A percentile compares a stretch with the other conserved stretches of the same genome.
These are phyloP conservation scores for Xenopus borealis DNA, from an alignment of 2,113 vertebrate genomes.

Conservation along the genomic window DNA sequence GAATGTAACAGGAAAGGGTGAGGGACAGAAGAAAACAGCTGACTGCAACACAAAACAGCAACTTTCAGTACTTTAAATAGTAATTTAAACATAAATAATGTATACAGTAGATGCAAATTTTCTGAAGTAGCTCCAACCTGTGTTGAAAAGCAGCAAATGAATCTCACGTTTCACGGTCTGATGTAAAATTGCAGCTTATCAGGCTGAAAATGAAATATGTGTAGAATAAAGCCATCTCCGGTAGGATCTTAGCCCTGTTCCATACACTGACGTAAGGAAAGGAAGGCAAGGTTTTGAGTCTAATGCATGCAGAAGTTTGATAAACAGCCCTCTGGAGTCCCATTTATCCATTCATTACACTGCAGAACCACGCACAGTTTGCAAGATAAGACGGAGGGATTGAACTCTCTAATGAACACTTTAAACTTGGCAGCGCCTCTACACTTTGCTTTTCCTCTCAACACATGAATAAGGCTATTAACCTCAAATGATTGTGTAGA, in stretches of 20 bases:
- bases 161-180: too few relatives aligned
- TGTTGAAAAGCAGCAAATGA: too few relatives aligned
- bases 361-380: background rate
- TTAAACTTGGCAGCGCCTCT: conserved; percentile 11
- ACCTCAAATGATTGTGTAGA: conserved; percentile 8
- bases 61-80: too few relatives aligned
- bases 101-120: too few relatives aligned
- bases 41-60: too few relatives aligned
- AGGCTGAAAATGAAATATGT: background rate
- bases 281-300: background rate
- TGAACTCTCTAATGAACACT: background rate
- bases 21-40: too few relatives aligned
- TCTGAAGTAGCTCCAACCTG: too few relatives aligned
- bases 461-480: conserved; percentile 15
- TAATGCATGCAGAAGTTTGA: background rate
- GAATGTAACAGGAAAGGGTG: too few relatives aligned
- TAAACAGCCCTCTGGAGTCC: background rate
- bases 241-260: background rate
- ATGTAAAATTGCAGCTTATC: background rate
- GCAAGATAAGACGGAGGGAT: background rate
- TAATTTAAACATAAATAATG: too few relatives aligned
- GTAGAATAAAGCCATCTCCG: background rate
- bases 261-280: background rate
- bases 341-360: too few relatives aligned
- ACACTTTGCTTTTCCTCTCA: background rate